phyloP scores from a whole-genome alignment of 1,140 invertebrate species.

The Diorhabda carinulata region DNA sequence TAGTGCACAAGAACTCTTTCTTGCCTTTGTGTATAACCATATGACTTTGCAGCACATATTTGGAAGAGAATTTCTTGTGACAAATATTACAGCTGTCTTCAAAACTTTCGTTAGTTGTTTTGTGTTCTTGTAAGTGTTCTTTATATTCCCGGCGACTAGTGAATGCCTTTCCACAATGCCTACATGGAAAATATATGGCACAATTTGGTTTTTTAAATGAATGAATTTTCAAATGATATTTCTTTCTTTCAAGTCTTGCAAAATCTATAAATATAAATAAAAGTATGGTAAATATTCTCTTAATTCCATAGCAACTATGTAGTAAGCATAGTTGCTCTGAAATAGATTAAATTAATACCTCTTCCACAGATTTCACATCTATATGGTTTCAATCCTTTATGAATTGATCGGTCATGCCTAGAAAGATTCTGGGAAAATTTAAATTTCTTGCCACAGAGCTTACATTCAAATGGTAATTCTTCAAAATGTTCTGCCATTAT shows the following conservation, averaged over 20 bases:
- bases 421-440: conserved; percentile 8
- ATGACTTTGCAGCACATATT: conserved; percentile 57
- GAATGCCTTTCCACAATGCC: conserved; percentile 51
- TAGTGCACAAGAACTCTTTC: conserved; percentile 49
- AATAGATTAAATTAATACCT: conserved; percentile 10
- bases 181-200: conserved; percentile 47
- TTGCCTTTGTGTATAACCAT: conserved; percentile 55
- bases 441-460: conserved; percentile 9
- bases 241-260: conserved; percentile 10
- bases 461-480: background rate
- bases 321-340: too few species aligned
- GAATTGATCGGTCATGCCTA: conserved; percentile 2
- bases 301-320: too few species aligned
- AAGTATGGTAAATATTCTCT: too few species aligned
- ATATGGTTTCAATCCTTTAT: conserved; percentile 25
- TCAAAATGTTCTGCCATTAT: conserved; percentile 7
- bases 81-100: conserved; percentile 42
- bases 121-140: conserved; percentile 54
- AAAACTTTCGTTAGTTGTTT: conserved; percentile 21
- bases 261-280: conserved; percentile 6
- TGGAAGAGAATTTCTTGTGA: conserved; percentile 52
- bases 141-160: conserved; percentile 21
- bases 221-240: conserved; percentile 9
- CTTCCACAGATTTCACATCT: conserved; percentile 30
- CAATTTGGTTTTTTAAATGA: background rate